These are phyloP conservation scores for Ceyx cyanopectus DNA, from an alignment of 2,113 vertebrate species.

Conservation along the genomic window DNA sequence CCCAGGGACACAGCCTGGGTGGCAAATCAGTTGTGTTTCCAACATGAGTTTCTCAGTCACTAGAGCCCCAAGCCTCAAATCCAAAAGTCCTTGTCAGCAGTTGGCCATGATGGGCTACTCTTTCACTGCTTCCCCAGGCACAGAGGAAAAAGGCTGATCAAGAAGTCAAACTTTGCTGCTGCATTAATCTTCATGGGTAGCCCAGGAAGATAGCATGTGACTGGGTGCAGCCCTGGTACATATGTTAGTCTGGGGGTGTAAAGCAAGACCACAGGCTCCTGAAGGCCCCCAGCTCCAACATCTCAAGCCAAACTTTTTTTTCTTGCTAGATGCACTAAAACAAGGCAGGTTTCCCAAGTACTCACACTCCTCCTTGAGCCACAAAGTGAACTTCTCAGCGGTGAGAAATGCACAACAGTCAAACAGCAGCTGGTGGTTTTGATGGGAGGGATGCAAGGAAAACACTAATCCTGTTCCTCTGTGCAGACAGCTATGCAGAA, in stretches of 20 bases:
- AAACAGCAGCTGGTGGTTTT: neutral
- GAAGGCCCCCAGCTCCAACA: neutral
- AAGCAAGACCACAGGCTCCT: neutral
- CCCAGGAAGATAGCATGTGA: neutral
- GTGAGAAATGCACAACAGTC: neutral
- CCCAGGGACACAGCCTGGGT: neutral
- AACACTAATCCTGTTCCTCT: neutral
- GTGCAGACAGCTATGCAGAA: neutral
- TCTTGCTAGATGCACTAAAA: neutral
- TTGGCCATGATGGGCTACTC: neutral
- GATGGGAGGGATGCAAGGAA: fast-evolving
- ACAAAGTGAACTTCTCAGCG: neutral
- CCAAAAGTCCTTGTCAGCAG: neutral
- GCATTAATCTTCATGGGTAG: neutral
- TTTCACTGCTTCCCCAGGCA: neutral
- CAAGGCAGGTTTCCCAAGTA: neutral
- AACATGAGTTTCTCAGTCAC: neutral
- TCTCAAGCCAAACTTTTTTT: neutral
- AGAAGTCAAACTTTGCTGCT: neutral
- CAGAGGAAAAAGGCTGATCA: fast-evolving
- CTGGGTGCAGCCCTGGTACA: neutral
- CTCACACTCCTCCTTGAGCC: neutral
- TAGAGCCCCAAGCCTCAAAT: neutral
- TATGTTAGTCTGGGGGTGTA: neutral
- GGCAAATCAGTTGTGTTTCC: neutral